phyloP scores from a whole-genome alignment of 1,140 invertebrate genomes.

The Aphelinus certus region DNA sequence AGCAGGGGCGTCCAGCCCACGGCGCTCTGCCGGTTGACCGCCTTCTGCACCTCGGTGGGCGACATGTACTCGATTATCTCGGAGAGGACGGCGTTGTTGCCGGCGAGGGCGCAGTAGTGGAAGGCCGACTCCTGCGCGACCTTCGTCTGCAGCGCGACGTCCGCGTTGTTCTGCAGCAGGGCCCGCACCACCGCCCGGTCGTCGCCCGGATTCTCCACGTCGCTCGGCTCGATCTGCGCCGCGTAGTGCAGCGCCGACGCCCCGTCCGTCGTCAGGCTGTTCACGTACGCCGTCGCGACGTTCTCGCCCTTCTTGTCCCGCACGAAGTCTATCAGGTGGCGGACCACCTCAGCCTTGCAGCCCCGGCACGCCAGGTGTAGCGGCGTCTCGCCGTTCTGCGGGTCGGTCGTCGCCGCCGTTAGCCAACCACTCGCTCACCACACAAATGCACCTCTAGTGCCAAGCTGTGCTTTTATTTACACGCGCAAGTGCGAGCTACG shows the following conservation, averaged over 20 bases:
- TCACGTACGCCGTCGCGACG: constrained; percentile 79
- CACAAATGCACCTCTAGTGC: too few species aligned
- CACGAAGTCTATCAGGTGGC: constrained; percentile 86
- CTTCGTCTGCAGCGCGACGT: constrained; percentile 85
- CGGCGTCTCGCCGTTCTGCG: constrained; percentile 92
- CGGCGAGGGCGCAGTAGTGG: constrained; percentile 92
- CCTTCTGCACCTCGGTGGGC: constrained; percentile 87
- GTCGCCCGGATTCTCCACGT: constrained; percentile 79
- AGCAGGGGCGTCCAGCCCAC: constrained; percentile 96
- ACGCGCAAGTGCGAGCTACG: too few species aligned
- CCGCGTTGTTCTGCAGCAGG: constrained; percentile 88
- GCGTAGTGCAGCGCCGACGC: constrained; percentile 93
- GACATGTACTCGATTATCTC: constrained; percentile 94
- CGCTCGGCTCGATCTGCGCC: constrained; percentile 80
- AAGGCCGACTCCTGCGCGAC: constrained; percentile 92
- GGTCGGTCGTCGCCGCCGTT: too few species aligned
- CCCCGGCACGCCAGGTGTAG: constrained; percentile 89
- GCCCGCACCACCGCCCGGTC: constrained; percentile 91
- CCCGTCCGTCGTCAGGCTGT: constrained; percentile 87
- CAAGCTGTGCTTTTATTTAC: too few species aligned
- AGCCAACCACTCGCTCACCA: too few species aligned
- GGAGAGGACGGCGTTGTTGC: constrained; percentile 93
- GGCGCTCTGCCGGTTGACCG: constrained; percentile 90
- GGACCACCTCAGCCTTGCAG: constrained; percentile 86
- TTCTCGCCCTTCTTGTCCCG: constrained; percentile 78